Evolutionary conservation across 2,113 vertebrate genomes (phyloP).

Genomic region (Sinocyclocheilus anophthalmus): DNA sequence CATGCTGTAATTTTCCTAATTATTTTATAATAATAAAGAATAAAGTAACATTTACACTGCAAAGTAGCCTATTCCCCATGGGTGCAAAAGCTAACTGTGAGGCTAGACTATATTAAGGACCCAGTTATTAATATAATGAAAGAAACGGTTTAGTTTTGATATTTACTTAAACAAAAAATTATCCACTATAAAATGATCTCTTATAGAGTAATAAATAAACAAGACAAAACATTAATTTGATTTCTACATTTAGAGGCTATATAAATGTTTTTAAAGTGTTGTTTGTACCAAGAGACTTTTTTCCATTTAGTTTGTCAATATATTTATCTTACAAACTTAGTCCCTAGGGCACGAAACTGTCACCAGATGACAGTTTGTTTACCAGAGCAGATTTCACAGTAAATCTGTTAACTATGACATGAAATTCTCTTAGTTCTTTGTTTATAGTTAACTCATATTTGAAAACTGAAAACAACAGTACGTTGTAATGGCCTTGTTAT

Average conservation of each 20-base stretch:
- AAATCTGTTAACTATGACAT: background rate
- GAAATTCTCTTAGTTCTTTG: background rate
- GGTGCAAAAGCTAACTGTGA: background rate
- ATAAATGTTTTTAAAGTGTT: background rate
- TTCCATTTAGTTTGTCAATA: background rate
- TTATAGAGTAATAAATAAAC: background rate
- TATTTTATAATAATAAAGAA: background rate
- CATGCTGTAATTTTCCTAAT: background rate
- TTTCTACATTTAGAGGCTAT: background rate
- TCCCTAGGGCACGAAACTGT: conserved; percentile 8
- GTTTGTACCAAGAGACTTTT: background rate
- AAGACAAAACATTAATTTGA: background rate
- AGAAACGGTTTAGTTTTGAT: background rate
- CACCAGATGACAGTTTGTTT: conserved; percentile 7
- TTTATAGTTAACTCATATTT: background rate
- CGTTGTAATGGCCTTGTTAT: background rate
- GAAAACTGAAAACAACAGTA: background rate
- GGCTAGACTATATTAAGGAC: background rate
- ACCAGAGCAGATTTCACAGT: background rate
- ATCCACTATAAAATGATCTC: background rate
- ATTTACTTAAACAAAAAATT: background rate
- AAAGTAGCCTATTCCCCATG: background rate
- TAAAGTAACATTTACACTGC: background rate
- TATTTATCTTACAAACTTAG: background rate
- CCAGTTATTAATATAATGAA: background rate